Conservation (phyloP, 2,113 vertebrate genomes). For the Cairina moschata region DNA sequence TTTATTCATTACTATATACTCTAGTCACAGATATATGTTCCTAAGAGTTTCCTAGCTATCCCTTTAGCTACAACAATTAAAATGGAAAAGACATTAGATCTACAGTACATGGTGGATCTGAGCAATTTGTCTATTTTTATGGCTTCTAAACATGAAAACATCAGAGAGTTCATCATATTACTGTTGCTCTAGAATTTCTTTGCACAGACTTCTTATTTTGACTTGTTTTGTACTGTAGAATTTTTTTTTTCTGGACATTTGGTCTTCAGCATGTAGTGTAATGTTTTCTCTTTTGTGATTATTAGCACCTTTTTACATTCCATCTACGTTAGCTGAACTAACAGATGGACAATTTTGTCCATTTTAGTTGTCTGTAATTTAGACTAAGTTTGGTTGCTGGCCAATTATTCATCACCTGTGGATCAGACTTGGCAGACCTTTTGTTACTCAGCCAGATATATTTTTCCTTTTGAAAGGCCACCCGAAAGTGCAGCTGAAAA, state of each 20-base stretch:
- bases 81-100: not conserved
- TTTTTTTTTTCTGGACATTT: constrained; percentile 29
- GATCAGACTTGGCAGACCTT: constrained; percentile 58
- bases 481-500: constrained; percentile 56
- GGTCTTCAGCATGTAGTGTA: not conserved
- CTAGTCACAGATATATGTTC: not conserved
- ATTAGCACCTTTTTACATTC: constrained; percentile 35
- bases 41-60: not conserved
- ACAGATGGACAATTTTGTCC: constrained; percentile 65
- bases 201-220: not conserved
- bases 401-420: constrained; percentile 75
- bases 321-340: constrained; percentile 15
- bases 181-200: not conserved
- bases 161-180: not conserved
- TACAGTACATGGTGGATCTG: not conserved
- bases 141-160: not conserved
- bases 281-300: not conserved
- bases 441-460: constrained; percentile 23
- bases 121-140: not conserved
- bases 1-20: not conserved
- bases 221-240: not conserved
- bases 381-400: constrained; percentile 56
- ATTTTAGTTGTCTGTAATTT: constrained; percentile 52
- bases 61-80: not conserved
- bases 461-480: constrained; percentile 59